Percentiles rank a stretch among this genome's conserved stretches.
These are phyloP conservation scores for Campoletis sonorensis DNA, from an alignment of 1,140 invertebrate species.

Conservation along the genomic window DNA sequence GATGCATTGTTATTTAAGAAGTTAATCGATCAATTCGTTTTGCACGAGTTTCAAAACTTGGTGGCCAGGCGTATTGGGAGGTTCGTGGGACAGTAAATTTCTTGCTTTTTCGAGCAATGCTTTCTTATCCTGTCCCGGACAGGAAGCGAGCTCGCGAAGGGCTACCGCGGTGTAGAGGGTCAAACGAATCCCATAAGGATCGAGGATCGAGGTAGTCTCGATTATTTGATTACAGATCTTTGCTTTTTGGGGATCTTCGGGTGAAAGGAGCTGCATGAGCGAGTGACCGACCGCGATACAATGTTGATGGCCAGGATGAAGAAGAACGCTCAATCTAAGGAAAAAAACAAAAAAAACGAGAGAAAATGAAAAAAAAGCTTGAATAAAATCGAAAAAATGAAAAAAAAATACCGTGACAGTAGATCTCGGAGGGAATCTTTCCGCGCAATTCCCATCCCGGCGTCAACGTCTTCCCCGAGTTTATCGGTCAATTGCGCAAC, in stretches of 20 bases:
- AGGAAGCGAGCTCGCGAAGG: constrained; percentile 81
- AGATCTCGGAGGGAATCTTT: constrained; percentile 64
- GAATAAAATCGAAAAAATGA: constrained; percentile 10
- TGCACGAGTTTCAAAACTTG: constrained; percentile 72
- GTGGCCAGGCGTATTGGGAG: constrained; percentile 75
- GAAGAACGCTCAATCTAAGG: constrained; percentile 79
- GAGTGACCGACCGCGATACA: constrained; percentile 88
- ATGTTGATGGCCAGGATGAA: constrained; percentile 90
- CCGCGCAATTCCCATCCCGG: constrained; percentile 72
- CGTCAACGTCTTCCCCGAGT: constrained; percentile 86
- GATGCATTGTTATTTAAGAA: too few species aligned
- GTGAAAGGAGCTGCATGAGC: constrained; percentile 82
- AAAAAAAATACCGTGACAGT: constrained; percentile 64
- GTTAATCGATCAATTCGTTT: constrained; percentile 58
- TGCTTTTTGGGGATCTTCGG: constrained; percentile 78
- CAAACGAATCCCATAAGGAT: constrained; percentile 83
- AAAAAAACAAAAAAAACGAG: constrained; percentile 24
- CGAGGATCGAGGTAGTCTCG: constrained; percentile 80
- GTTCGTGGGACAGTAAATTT: constrained; percentile 75
- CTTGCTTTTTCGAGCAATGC: constrained; percentile 72
- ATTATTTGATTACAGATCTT: constrained; percentile 84
- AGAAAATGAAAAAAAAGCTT: constrained; percentile 1
- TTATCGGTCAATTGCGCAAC: constrained; percentile 81
- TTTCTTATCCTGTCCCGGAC: constrained; percentile 75
- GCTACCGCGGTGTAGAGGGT: constrained; percentile 85